Conservation (phyloP, 64 coral and sea anemone genomes). For the Pocillopora damicornis region DNA sequence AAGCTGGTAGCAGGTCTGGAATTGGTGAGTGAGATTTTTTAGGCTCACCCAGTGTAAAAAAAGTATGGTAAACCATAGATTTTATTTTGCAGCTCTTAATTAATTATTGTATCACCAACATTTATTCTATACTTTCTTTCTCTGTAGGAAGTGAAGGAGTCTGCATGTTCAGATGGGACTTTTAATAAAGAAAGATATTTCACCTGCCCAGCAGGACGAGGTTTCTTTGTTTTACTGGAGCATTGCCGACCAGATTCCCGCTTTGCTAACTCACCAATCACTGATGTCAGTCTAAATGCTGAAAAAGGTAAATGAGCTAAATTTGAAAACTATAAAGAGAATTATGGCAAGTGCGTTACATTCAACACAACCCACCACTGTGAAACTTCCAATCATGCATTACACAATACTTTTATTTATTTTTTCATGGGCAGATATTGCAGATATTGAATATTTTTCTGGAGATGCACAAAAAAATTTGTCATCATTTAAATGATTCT, state of each 20-base stretch:
- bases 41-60: no score
- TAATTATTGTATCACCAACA: background rate
- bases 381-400: no score
- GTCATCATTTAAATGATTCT: no score
- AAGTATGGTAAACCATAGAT: no score
- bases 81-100: background rate
- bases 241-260: conserved; percentile 78
- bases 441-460: no score
- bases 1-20: conserved; percentile 89
- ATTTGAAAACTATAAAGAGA: no score
- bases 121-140: conserved; percentile 15
- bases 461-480: no score
- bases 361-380: no score
- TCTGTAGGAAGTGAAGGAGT: conserved; percentile 72
- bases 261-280: conserved; percentile 56
- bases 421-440: no score
- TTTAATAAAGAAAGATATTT: conserved; percentile 84
- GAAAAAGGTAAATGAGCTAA: no score
- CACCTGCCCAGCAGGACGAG: conserved; percentile 77
- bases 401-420: no score
- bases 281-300: background rate
- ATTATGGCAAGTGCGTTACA: no score
- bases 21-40: conserved; percentile 49
- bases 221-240: conserved; percentile 70
- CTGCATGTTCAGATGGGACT: conserved; percentile 79